Base-by-base conservation (phyloP, 1,140 invertebrate species). In the Semibalanus balanoides region DNA sequence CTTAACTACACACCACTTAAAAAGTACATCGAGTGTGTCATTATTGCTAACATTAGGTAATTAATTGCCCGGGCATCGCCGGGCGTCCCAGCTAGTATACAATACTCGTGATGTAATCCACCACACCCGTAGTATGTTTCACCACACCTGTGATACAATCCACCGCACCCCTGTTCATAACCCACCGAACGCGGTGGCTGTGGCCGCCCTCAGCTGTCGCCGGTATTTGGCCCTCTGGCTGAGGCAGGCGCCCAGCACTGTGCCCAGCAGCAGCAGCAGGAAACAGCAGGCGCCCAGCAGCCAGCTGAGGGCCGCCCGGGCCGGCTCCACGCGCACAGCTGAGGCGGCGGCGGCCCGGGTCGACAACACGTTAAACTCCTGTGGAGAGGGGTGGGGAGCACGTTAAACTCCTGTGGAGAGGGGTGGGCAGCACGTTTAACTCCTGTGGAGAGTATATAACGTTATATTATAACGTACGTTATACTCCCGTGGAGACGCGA, bases 181-280 rank as follows among this genome's bases (percentile, higher is more conserved):
- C 86, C 88, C 87, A 93, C 94, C 92, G 84, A 95, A 96, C 17
- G 94, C 93, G 76, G 93, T 93, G 0, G 93, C 93, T 76, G 94
- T 96, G 7, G 95, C 95, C 28, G 95, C 95, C 84, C 95, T 95
- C n/a, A 98, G 83, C 84, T 94, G 91, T 74, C 94, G 85, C 75
- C 90, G 87, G 82, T 95, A 97, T 75, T 90, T 89, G 0, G 91
- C 89, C 77, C 93, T 85, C 81, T 96, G 94, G 30, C 92, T 90
- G 0, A 94, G 84, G 78, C 93, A 95, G 31, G 94, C 82, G 28
- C 90, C 90, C 7, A 95, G 84, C 30, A 92, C 90, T 0, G 95
- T 85, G 64, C 94, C 85, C 11, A 96, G 84, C 25, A 96, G 82
- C 17, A 93, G 87, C 3, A 89, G 87, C 1, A 96, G 84, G 81